Evolutionary conservation across 2,797 vertebrate genomes (phyloP), one percentile per base, ranked within the genome.

Genomic region (Hipposideros larvatus): DNA sequence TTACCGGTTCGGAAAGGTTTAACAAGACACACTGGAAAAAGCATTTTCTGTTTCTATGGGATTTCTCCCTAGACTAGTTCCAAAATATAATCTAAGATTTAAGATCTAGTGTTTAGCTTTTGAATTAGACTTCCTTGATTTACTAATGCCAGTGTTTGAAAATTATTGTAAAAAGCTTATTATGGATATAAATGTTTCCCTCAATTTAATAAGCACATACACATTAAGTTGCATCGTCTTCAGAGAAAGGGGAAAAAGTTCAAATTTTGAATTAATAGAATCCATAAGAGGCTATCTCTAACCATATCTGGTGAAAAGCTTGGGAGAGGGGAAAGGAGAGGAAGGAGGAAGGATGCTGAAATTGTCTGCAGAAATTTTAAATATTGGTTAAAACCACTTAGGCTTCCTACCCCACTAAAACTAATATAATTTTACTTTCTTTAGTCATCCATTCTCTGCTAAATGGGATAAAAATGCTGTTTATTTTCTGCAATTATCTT

Each of bases 221-320:
- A 91, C 68, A 63, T 51, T 24, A 63, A 92, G n/a, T 86, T 86
- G 48, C 46, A 80, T 2, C 66, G 31, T 87, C 63, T 84, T 87
- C 43, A 74, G 68, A 55, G 43, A 84, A 91, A 96, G 57, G 5
- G 26, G 84, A n/a, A 24, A n/a, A 24, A 95, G 66, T 90, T 92
- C 21, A 85, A 31, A 90, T 79, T 83, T 96, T 83, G 89, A 83
- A 66, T 37, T 66, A 92, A 75, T 4, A 66, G 57, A 82, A n/a
- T 18, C 11, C 57, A 63, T 71, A 78, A 82, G 77, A 57, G 55
- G 37, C 65, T 85, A 46, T 55, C 51, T 11, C 31, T 19, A 63
- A 86, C 22, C 34, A 2, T 31, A 41, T 53, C 48, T 74, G 7
- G 15, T 31, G 10, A n/a, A 63, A 86, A 74, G 37, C 16, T 8